Percentiles rank a stretch among this genome's conserved stretches.
These are phyloP conservation scores for Halichondria panicea DNA, from an alignment of 37 sponge, comb jelly and placozoan species.

Conservation along the genomic window DNA sequence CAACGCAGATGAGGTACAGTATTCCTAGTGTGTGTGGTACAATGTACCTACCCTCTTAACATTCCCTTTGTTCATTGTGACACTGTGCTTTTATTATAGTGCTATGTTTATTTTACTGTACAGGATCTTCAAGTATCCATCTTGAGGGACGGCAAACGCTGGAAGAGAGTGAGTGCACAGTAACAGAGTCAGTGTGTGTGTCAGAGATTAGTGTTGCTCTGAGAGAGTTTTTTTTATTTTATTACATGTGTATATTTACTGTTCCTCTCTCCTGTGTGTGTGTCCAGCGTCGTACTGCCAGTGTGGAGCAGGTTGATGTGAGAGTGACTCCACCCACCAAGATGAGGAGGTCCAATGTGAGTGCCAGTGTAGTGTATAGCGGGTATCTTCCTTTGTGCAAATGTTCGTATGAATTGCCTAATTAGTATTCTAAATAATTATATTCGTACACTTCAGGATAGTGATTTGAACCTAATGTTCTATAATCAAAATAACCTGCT, in stretches of 20 bases:
- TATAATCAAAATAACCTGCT: too few species aligned
- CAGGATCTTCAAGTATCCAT: slow-evolving; percentile 66
- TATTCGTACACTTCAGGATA: too few species aligned
- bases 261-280: slow-evolving; percentile 1
- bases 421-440: too few species aligned
- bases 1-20: slow-evolving; percentile 52
- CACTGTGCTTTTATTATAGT: background rate
- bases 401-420: too few species aligned
- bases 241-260: background rate
- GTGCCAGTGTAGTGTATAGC: background rate
- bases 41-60: background rate
- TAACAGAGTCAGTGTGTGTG: background rate
- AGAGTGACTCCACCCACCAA: slow-evolving; percentile 32
- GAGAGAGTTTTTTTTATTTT: background rate
- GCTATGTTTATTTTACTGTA: background rate
- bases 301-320: slow-evolving; percentile 33
- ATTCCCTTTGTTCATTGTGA: background rate
- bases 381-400: too few species aligned
- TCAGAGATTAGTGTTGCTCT: background rate
- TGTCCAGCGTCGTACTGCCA: slow-evolving; percentile 58
- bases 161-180: slow-evolving; percentile 60
- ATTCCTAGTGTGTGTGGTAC: background rate
- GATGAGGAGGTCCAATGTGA: slow-evolving; percentile 29
- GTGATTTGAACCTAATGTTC: too few species aligned
- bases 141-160: slow-evolving; percentile 53